Evolutionary conservation across 1,140 invertebrate genomes (phyloP), one percentile per base, ranked within the genome.

Genomic region (Camponotus pennsylvanicus): DNA sequence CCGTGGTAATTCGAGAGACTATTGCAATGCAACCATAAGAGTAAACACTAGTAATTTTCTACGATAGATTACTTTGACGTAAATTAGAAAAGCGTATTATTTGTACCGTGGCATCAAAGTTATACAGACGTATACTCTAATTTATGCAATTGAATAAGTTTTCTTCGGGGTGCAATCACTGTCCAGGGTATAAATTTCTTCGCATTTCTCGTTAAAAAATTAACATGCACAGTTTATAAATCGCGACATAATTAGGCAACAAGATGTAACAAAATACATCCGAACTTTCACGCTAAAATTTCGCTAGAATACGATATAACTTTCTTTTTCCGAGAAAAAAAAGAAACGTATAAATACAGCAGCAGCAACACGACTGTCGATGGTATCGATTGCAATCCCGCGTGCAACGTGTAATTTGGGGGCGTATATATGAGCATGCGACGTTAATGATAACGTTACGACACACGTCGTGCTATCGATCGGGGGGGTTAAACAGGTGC

Each of bases 401-500:
- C 7, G 49, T 37, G 49, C 37, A 82, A 57, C 79, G 9, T 82
- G 45, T 82, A 71, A 82, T 82, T 82, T 82, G 15, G 37, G 59
- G 32, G 67, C 67, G 34, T 73, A 82, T 18, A 45, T 45, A 73
- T 37, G 52, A 27, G 59, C 79, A 82, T 59, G 67, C 59, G 52
- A 82, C 66, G 40, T 73, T 82, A 82, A 82, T 82, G 66, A 71
- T 73, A 82, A 40, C 55, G 79, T 82, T 82, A 82, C 67, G 79
- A 82, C 79, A 71, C 45, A 42, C 9, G 42, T 21, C 40, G 40
- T 6, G 34, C 21, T 80, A 70, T 80, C 9, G 66, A 82, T 82
- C 67, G 52, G 15, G 49, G 9, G 5, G 79, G 55, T 82, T 71
- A 82, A 82, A 82, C 66, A 55, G 67, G 52, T 73, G 67, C 79